Base-by-base conservation (phyloP, 2,113 vertebrate genomes). In the Podilymbus podiceps region DNA sequence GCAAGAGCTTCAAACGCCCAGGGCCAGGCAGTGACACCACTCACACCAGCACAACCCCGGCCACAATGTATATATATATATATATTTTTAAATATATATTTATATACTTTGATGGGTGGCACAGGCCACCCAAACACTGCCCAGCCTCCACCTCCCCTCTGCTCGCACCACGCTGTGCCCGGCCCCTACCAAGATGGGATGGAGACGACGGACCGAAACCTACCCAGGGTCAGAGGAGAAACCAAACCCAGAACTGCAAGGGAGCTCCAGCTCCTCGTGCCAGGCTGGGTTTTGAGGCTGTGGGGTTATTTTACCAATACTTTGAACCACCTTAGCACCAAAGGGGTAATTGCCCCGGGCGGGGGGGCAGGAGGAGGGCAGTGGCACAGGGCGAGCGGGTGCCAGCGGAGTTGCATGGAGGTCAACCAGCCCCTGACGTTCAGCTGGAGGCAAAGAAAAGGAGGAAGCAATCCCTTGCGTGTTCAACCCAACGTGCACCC, bases 381-480 rank as follows among this genome's bases (percentile, higher is more conserved):
- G 88, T 46, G 31, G 27, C 56, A 6, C 0, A 3, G 55, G 52
- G 40, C 0, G 5, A 44, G 31, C 1, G 15, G 56, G 63, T 4
- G 9, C 49, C 1, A 6, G 62, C 1, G 8, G 31, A 53, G 14
- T 60, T 21, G n/a, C 1, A 0, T 1, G 59, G 35, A 63, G 58
- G 35, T 77, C 63, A 62, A 59, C 52, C 52, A 25, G 46, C 53
- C 72, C 42, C 87, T 22, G 53, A 9, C 25, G 90, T 42, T 72
- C 56, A 55, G 47, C 75, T 27, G 6, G 11, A 6, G 0, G 62
- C 62, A 19, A 31, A 52, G 82, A 21, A 74, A 67, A 79, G 83
- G 53, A 90, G 27, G 67, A 90, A 88, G 83, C 40, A 31, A 82
- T 30, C 75, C 93, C 69, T 8, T 1, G 62, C 11, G 2, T 4